phyloP scores from a whole-genome alignment of 2,113 vertebrate genomes.

The Nothoprocta perdicaria region DNA sequence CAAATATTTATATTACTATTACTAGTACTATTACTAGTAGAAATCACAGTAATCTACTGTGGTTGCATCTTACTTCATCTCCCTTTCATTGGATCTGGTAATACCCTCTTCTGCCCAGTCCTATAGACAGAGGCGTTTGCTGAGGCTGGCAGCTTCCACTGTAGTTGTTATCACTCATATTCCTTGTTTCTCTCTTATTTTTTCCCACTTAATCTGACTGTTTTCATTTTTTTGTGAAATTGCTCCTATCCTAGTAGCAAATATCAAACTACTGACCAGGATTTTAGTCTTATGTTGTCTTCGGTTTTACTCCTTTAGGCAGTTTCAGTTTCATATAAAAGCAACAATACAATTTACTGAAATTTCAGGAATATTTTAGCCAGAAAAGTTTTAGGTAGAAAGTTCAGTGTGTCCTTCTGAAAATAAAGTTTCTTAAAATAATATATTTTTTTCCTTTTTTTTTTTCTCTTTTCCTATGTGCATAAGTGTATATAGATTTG shows the following conservation, averaged over 20 bases:
- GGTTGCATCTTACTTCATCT: not conserved
- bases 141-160: not conserved
- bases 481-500: accelerated
- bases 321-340: not conserved
- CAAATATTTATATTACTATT: not conserved
- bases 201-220: not conserved
- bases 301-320: not conserved
- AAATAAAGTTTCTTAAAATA: not conserved
- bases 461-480: not conserved
- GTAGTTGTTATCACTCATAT: not conserved
- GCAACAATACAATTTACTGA: not conserved
- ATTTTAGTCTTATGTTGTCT: not conserved
- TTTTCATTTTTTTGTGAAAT: not conserved
- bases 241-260: not conserved
- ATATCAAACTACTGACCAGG: not conserved
- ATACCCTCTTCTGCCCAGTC: not conserved
- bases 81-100: not conserved
- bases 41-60: not conserved
- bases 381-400: not conserved
- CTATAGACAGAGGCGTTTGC: not conserved
- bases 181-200: not conserved
- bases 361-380: not conserved
- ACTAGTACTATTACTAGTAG: no score
- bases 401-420: not conserved
- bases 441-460: not conserved